A percentile compares a stretch with the other conserved stretches of the same genome.
Conservation (phyloP, 1,140 invertebrate species). For the Antheraea pernyi region DNA sequence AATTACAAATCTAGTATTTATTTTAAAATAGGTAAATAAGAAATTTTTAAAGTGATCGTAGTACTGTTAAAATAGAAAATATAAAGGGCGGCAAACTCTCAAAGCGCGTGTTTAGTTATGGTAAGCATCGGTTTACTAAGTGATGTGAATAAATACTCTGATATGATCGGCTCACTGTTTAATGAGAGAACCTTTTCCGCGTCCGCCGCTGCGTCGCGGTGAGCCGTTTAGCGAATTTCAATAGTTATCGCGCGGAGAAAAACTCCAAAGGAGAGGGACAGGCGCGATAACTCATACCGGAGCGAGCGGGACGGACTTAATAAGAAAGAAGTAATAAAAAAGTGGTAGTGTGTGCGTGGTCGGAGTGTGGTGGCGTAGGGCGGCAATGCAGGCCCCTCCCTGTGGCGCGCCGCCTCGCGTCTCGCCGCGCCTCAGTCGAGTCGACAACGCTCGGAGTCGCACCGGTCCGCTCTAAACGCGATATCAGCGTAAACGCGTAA, state of each 20-base stretch:
- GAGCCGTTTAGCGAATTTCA: constrained; percentile 78
- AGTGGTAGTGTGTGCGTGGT: constrained; percentile 72
- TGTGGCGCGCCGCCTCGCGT: constrained; percentile 48
- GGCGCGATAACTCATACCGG: constrained; percentile 28
- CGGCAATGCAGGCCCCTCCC: constrained; percentile 73
- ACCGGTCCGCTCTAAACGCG: constrained; percentile 51
- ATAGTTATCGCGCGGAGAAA: constrained; percentile 77
- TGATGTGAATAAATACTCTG: constrained; percentile 71
- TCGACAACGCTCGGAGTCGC: constrained; percentile 58
- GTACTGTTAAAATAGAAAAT: neutral
- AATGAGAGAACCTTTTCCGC: constrained; percentile 73
- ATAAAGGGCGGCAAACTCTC: constrained; percentile 34
- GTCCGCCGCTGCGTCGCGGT: constrained; percentile 37
- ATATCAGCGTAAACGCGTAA: constrained; percentile 55
- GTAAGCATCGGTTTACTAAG: constrained; percentile 45
- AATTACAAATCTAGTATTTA: too few species aligned
- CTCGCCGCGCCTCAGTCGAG: constrained; percentile 56
- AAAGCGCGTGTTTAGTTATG: constrained; percentile 62
- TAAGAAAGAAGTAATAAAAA: constrained; percentile 77
- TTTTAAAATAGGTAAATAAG: neutral
- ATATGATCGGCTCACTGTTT: constrained; percentile 72
- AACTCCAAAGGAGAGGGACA: constrained; percentile 60
- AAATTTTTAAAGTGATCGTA: neutral
- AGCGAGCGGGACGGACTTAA: constrained; percentile 55
- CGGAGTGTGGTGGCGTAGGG: constrained; percentile 72